A percentile compares a stretch with the other conserved stretches of the same genome.
Evolutionary conservation across 2,113 vertebrate species (phyloP).

Genomic region (Chunga burmeisteri): DNA sequence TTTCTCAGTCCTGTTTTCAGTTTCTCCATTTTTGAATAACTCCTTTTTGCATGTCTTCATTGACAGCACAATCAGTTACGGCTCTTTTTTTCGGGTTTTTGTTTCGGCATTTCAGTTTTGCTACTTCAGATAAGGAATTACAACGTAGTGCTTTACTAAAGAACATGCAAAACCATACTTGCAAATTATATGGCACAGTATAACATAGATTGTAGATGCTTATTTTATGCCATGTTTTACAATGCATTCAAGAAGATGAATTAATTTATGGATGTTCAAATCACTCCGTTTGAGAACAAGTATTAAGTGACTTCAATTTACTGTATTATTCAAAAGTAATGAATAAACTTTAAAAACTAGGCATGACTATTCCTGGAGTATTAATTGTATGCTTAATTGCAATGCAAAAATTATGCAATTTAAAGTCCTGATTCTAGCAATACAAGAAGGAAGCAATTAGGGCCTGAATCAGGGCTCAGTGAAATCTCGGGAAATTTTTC

Average conservation of each 20-base stretch:
- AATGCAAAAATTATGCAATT: background rate
- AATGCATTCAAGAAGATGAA: background rate
- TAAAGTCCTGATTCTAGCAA: background rate
- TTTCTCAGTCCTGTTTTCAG: slow-evolving; percentile 60
- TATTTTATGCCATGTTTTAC: background rate
- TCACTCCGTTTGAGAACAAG: background rate
- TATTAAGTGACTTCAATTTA: background rate
- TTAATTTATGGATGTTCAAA: background rate
- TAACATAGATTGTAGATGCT: background rate
- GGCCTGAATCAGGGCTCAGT: background rate
- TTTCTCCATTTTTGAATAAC: slow-evolving; percentile 10
- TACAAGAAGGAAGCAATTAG: slow-evolving; percentile 23
- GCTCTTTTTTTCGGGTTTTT: slow-evolving; percentile 34
- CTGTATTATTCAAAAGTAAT: background rate
- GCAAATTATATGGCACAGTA: background rate
- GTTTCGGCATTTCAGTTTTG: slow-evolving; percentile 54
- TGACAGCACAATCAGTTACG: slow-evolving; percentile 39
- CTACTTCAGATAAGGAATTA: slow-evolving; percentile 42
- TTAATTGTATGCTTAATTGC: background rate
- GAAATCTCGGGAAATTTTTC: background rate
- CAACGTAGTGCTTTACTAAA: background rate
- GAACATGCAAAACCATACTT: background rate
- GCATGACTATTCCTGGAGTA: background rate
- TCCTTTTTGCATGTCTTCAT: slow-evolving; percentile 79
- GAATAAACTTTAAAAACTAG: background rate